These are phyloP conservation scores for Sus scrofa DNA, from an alignment of 2,113 vertebrate species.

Conservation along the genomic window DNA sequence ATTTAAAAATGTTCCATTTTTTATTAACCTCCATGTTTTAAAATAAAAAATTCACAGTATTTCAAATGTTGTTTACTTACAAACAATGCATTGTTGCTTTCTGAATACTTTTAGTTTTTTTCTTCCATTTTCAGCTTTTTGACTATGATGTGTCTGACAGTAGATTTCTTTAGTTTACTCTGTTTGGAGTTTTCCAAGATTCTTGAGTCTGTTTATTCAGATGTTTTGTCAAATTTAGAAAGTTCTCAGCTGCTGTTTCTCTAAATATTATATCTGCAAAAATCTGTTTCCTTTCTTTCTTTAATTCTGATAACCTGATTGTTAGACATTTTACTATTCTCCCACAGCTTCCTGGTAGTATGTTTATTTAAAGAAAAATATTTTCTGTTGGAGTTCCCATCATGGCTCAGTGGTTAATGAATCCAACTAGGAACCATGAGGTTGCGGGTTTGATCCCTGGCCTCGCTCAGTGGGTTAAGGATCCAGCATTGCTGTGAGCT, in stretches of 20 bases:
- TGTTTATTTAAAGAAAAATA: background rate
- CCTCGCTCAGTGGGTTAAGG: too few species aligned
- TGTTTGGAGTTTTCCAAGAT: background rate
- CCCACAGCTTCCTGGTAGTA: background rate
- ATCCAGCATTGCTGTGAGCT: too few species aligned
- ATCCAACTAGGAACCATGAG: too few species aligned
- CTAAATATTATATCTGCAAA: background rate
- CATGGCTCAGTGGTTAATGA: too few species aligned
- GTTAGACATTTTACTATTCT: background rate
- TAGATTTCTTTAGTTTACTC: background rate
- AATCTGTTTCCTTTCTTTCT: background rate
- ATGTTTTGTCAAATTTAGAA: background rate
- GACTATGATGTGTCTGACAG: background rate
- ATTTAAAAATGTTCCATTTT: background rate
- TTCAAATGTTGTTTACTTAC: background rate
- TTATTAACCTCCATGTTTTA: too few species aligned
- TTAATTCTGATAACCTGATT: background rate
- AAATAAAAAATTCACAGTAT: too few species aligned
- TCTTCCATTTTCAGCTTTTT: background rate
- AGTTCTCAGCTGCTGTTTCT: background rate
- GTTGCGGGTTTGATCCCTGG: too few species aligned
- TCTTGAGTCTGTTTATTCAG: background rate
- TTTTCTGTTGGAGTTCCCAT: background rate
- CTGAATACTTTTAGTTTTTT: background rate
- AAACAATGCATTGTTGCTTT: background rate